Evolutionary conservation across 2,113 vertebrate species (phyloP), one percentile per base, ranked within the genome.

Genomic region (Centrocercus urophasianus): DNA sequence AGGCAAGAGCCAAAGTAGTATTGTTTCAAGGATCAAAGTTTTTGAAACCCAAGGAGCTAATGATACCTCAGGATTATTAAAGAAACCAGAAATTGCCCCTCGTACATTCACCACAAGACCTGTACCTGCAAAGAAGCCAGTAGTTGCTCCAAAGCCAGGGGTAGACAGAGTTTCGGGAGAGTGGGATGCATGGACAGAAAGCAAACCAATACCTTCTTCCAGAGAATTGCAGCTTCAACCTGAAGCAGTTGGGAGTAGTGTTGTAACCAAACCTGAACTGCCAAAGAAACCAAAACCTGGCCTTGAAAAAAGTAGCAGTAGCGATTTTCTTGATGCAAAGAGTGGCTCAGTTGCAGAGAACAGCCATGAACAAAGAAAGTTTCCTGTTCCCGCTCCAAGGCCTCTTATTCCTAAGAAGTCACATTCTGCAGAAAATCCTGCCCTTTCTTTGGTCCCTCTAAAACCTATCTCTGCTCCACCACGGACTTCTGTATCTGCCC

Each of bases 21-120:
- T 99, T 93, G 97, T 97, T 90, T 98, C 98, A 88, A 98, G 97
- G 83, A 99, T 99, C 96, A 98, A 99, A 98, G 98, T 98, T 57
- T 99, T 99, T 80, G 99, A 99, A 97, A 97, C 94, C 83, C 99
- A 99, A 96, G 74, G 84, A 38, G 90, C 25, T 73, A 24, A 50
- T 6, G 98, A 98, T 78, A 97, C 92, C 47, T 96, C 71, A 93
- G 97, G 96, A 95, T 91, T 93, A 96, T 86, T 81, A 67, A 98
- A 96, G 96, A 98, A 98, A 59, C 98, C 98, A 66, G 97, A 98
- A 78, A 97, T 98, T 48, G 95, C 72, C 17, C 98, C 98, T 47
- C 98, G 98, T 70, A 98, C 97, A 9, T 74, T 97, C 1, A 20
- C 86, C 27, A 86, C 72, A 50, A 98, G 97, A 94, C 97, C 98